Evolutionary conservation across 2,113 vertebrate species (phyloP).

Genomic region (human): GRCh38 chr19:51996501-51997000

Average conservation of each 20-base stretch:
- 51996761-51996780: not conserved
- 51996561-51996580: not conserved
- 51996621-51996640: not conserved
- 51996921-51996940: not conserved
- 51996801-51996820: not conserved
- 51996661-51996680: not conserved
- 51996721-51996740: not conserved
- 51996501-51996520: not conserved
- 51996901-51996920: not conserved
- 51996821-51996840: not conserved
- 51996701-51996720: not conserved
- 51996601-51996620: not conserved
- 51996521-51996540: not conserved
- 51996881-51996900: not conserved
- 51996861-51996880: not conserved
- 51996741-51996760: not conserved
- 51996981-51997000: not conserved
- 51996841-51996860: not conserved
- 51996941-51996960: not conserved
- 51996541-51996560: not conserved
- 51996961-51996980: not conserved
- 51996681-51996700: not conserved
- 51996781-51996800: not conserved
- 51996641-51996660: not conserved
- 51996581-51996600: not conserved